Conservation (phyloP, 2,888 invertebrate species). For the Cerceris ruficornis region DNA sequence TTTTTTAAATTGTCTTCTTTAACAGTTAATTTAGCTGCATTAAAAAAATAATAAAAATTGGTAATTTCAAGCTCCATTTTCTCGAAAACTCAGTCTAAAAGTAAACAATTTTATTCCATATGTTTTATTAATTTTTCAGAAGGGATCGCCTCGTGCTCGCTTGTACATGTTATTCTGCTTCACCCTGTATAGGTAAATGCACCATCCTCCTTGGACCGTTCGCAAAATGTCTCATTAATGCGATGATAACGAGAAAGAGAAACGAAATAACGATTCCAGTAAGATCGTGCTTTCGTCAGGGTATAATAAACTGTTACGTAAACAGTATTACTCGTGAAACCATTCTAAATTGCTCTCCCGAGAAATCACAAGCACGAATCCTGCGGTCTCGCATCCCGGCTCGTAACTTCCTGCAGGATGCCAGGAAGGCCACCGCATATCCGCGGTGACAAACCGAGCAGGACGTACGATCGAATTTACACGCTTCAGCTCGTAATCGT, state of each 20-base stretch:
- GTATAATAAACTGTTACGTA: not conserved
- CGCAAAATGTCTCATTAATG: not conserved
- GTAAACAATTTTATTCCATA: not conserved
- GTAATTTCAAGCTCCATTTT: not conserved
- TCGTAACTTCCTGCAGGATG: conserved; percentile 31
- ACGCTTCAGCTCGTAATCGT: conserved; percentile 8
- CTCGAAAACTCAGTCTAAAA: not conserved
- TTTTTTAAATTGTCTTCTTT: no score
- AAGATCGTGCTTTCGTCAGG: not conserved
- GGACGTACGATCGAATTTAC: conserved; percentile 28
- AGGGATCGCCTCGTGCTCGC: no score
- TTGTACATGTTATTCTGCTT: no score
- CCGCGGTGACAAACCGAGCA: conserved; percentile 32
- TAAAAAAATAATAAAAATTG: not conserved
- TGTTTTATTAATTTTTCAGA: no score
- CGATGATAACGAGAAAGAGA: not conserved
- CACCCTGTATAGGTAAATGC: no score
- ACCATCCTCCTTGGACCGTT: not conserved
- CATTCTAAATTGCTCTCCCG: conserved; percentile 16
- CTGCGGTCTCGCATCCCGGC: conserved; percentile 34
- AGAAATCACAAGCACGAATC: conserved; percentile 30
- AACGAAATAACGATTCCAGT: not conserved
- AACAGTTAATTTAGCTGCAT: no score
- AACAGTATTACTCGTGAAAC: conserved; percentile 7
- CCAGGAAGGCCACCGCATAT: conserved; percentile 15